These are phyloP conservation scores for Kryptolebias ocellatus DNA, from an alignment of 2,797 vertebrate genomes.

Conservation along the genomic window DNA sequence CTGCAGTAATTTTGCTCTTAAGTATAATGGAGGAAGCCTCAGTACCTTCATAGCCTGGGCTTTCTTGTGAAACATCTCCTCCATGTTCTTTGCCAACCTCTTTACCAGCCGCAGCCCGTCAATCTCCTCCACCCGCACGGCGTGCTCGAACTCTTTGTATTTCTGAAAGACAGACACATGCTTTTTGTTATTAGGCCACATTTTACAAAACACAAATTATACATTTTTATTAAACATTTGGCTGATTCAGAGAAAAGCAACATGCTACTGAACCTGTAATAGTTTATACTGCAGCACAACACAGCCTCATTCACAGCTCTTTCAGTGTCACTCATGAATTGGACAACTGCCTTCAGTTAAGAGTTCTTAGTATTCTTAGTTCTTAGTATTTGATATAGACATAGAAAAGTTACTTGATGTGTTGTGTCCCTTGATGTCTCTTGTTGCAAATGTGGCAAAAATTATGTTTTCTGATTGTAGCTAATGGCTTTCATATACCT, in stretches of 20 bases:
- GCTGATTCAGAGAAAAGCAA: neutral
- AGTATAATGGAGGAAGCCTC: neutral
- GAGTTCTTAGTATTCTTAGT: no score
- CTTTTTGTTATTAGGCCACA: conserved; percentile 8
- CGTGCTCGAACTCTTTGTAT: conserved; percentile 97
- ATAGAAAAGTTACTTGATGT: no score
- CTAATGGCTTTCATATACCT: no score
- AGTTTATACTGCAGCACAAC: neutral
- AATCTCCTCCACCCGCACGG: conserved; percentile 93
- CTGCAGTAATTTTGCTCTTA: neutral
- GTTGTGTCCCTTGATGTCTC: no score
- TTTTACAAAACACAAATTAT: neutral
- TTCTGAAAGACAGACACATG: conserved; percentile 81
- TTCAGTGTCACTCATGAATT: no score
- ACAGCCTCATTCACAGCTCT: no score
- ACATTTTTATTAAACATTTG: neutral
- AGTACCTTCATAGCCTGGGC: conserved; percentile 92
- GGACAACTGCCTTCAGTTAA: no score
- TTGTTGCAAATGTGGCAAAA: no score
- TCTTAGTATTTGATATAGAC: no score
- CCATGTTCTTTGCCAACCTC: conserved; percentile 94
- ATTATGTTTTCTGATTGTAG: no score
- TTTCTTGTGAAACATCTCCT: conserved; percentile 98
- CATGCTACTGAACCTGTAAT: neutral
- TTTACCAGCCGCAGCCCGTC: conserved; percentile 95